Evolutionary conservation across 2,888 invertebrate species (phyloP).

Genomic region (Hypomecis atomaria): DNA sequence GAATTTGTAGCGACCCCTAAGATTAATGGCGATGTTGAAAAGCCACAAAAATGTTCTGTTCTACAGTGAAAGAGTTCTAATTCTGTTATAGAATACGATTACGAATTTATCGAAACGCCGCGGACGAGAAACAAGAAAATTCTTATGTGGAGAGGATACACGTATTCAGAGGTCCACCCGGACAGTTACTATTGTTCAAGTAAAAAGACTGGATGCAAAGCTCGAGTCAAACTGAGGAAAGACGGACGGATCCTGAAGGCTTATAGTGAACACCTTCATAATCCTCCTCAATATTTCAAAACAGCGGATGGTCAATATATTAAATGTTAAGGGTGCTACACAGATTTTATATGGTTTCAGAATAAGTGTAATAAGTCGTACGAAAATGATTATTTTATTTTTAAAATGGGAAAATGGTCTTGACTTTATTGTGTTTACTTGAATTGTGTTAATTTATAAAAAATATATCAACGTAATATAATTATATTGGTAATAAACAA

Average conservation of each 20-base stretch:
- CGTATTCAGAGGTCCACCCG: constrained; percentile 25
- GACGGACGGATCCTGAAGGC: constrained; percentile 17
- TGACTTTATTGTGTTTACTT: no score
- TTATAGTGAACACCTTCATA: constrained; percentile 17
- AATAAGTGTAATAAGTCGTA: no score
- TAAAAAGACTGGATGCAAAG: constrained; percentile 24
- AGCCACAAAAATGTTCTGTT: no score
- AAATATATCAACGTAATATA: no score
- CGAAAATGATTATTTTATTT: no score
- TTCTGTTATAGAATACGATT: not conserved
- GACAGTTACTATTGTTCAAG: constrained; percentile 32
- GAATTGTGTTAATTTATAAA: no score
- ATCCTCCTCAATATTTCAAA: constrained; percentile 13
- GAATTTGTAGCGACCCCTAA: no score
- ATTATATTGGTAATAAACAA: no score
- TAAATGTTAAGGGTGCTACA: not conserved
- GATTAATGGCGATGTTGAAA: no score
- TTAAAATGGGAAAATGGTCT: no score
- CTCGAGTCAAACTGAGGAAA: constrained; percentile 22
- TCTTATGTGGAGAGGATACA: constrained; percentile 26
- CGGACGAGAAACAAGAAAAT: constrained; percentile 13
- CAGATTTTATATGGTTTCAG: not conserved
- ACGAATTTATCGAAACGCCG: constrained; percentile 2
- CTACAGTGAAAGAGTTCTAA: not conserved
- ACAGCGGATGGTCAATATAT: not conserved